Evolutionary conservation across 1,140 invertebrate genomes (phyloP).

Genomic region (Lordiphosa stackelbergi): DNA sequence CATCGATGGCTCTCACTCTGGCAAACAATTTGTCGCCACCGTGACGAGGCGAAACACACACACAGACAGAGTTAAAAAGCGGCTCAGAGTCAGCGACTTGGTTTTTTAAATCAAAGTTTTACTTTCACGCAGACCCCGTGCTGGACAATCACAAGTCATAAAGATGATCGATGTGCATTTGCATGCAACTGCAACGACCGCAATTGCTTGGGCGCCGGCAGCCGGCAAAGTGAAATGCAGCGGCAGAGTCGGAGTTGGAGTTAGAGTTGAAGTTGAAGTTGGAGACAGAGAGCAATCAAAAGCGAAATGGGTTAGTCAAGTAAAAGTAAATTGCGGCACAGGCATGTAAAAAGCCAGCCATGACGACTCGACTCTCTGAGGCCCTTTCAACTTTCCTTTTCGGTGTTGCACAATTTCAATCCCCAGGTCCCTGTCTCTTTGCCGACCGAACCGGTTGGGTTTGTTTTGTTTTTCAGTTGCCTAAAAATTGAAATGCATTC

Average conservation of each 20-base stretch:
- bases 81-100: conserved; percentile 1
- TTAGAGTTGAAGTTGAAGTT: conserved; percentile 31
- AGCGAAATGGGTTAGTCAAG: conserved; percentile 66
- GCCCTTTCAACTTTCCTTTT: conserved; percentile 70
- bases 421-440: conserved; percentile 6
- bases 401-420: conserved; percentile 54
- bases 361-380: conserved; percentile 21
- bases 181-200: conserved; percentile 50
- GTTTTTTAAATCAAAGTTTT: conserved; percentile 54
- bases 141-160: conserved; percentile 49
- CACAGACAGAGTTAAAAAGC: conserved; percentile 12
- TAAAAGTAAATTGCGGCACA: conserved; percentile 67
- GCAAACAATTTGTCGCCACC: conserved; percentile 35
- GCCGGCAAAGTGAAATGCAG: no score
- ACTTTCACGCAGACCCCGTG: conserved; percentile 56
- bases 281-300: conserved; percentile 64
- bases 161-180: conserved; percentile 73
- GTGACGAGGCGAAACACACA: conserved; percentile 20
- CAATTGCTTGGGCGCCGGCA: conserved; percentile 38
- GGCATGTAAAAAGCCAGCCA: conserved; percentile 5
- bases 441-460: conserved; percentile 35
- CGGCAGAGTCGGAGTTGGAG: background rate
- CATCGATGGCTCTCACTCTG: conserved; percentile 38
- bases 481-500: conserved; percentile 42
- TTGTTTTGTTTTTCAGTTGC: conserved; percentile 1